Evolutionary conservation across 2,113 vertebrate genomes (phyloP), one percentile per base, ranked within the genome.

Genomic region (Bombycilla garrulus): DNA sequence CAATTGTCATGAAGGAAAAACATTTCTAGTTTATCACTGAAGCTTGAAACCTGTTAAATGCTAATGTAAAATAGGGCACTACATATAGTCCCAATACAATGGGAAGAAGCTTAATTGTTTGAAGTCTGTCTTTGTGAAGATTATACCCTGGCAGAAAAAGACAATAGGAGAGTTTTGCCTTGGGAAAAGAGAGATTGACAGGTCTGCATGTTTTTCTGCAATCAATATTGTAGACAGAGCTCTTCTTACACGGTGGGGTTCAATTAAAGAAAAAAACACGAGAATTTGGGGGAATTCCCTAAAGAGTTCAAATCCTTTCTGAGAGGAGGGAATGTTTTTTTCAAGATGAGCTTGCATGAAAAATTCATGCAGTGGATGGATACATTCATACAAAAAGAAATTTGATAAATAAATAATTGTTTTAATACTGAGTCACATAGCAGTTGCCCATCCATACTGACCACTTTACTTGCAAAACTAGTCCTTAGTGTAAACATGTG

Each of bases 261-360:
- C 96, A 96, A 97, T 97, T 98, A 97, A 96, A 95, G 95, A 77
- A 86, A 95, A 97, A 96, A 92, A 23, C 62, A 85, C 2, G 20
- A 96, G 96, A 98, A 97, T 97, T 98, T 97, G 96, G 97, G 95
- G 86, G 93, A 97, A 97, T 96, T 97, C 96, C 90, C 97, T 56
- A 31, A 96, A 95, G 96, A 95, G 72, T 90, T 96, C 65, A 97
- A 97, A 97, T 97, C 97, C 96, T 96, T 97, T 96, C 96, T 71
- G 5, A 95, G 95, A 97, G 92, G 86, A 95, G 84, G n/a, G 65
- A 81, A 83, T 84, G 82, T 82, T 95, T 96, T 91, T 96, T 96
- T 95, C 96, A 96, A 96, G 92, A 97, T 91, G 95, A 97, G 95
- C 95, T 95, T 93, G 83, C 95, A 90, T 97, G 96, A 97, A 97